Percentiles rank a stretch among this genome's conserved stretches.
Evolutionary conservation across 2,888 invertebrate genomes (phyloP).

Genomic region (Trissoscelio sp.): DNA sequence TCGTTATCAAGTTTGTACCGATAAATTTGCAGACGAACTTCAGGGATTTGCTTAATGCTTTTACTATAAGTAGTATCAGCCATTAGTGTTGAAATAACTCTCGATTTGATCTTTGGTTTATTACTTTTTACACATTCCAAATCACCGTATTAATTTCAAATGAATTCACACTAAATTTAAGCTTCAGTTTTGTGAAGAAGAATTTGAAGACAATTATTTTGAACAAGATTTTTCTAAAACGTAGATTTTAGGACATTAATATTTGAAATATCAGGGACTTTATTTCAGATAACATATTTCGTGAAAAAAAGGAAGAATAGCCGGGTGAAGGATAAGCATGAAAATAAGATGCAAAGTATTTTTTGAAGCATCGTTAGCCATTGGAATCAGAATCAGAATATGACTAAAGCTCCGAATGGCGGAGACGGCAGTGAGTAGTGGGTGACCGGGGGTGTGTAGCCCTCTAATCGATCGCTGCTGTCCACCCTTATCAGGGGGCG

Average conservation of each 20-base stretch:
- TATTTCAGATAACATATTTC: constrained; percentile 29
- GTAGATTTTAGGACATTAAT: background rate
- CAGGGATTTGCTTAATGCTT: constrained; percentile 45
- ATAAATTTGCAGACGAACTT: constrained; percentile 69
- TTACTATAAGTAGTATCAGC: constrained; percentile 1
- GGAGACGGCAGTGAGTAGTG: constrained; percentile 73
- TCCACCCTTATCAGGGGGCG: constrained; percentile 83
- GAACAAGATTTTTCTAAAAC: background rate
- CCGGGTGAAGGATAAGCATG: constrained; percentile 34
- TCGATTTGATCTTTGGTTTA: background rate
- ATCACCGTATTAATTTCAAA: too few species aligned
- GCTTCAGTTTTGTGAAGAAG: background rate
- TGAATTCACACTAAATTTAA: background rate
- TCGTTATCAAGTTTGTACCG: constrained; percentile 72
- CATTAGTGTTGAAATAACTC: background rate
- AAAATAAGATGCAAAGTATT: constrained; percentile 62
- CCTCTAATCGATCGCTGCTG: constrained; percentile 84
- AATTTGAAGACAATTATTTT: too few species aligned
- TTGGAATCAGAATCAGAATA: constrained; percentile 78
- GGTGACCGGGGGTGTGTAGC: constrained; percentile 78
- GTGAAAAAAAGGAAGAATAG: constrained; percentile 23
- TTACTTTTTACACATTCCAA: background rate
- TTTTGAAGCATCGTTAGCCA: constrained; percentile 74
- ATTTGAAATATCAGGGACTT: background rate
- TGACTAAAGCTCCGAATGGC: constrained; percentile 73